Evolutionary conservation across 2,888 invertebrate genomes (phyloP), one percentile per base, ranked within the genome.

Genomic region (Tinea semifulvella): DNA sequence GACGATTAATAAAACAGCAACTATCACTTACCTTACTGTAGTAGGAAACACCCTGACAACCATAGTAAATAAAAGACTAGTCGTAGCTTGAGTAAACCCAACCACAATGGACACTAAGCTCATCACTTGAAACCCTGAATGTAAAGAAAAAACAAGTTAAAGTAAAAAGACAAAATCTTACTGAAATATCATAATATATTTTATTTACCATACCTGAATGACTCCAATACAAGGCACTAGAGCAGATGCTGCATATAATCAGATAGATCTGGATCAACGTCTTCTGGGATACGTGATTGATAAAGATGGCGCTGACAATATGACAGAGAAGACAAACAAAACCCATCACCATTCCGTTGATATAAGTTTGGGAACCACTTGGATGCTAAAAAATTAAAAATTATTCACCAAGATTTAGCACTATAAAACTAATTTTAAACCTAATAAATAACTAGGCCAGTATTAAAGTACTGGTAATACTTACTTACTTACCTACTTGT

Each of bases 11-110:
- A n/a, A n/a, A n/a, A n/a, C n/a, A n/a, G n/a, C n/a, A n/a, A n/a
- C n/a, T n/a, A n/a, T n/a, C 13, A n/a, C 36, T 35, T 48, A 68
- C 68, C 68, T 61, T 28, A 65, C 53, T 22, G 63, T 60, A 0
- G 68, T 69, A 2, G 68, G 68, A 43, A 69, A 66, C 1, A 60
- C 62, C 46, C 68, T 51, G 0, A 65, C 56, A n/a, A 63, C 46
- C 11, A 68, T 50, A 48, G 58, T 65, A 22, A 61, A 58, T 14
- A 64, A 58, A 10, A 69, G 47, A 48, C 61, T 58, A 18, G 63
- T 26, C 6, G 60, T 53, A 1, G 64, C 56, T 45, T 65, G 67
- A 55, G 64, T 57, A 8, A 68, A 54, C 1, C 60, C 63, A 45
- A 63, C 62, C 0, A 63, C 60, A 0, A 54, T 54, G 1, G 67